Evolutionary conservation across 2,888 invertebrate species (phyloP), one percentile per base, ranked within the genome.

Genomic region (Aethes cnicana): DNA sequence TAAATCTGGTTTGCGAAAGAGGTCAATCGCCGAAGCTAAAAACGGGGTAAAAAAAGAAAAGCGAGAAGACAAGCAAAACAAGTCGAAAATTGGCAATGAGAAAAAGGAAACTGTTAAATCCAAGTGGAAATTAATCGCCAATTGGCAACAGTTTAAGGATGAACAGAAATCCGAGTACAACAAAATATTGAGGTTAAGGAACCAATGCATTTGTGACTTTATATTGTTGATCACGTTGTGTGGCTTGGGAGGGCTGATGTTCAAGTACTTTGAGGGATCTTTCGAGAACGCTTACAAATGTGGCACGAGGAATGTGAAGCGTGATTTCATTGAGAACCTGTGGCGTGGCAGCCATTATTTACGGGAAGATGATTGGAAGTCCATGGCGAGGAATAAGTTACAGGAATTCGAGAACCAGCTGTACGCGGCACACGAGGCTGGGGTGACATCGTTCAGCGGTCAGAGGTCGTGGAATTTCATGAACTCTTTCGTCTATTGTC

Each of bases 351-450:
- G 96, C 77, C 95, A 95, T 74, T 94, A 94, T 69, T 84, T 96
- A 81, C 91, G 94, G 47, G 96, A 96, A 76, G 96, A 97, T 41
- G 96, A 97, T 70, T 97, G 97, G 97, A 96, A 96, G 70, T 94
- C 95, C 7, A 90, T 95, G 86, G 97, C 97, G 0, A 91, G 97
- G 49, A 92, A 92, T 61, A 94, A 94, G 72, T 78, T 98, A 46
- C 92, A 94, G 72, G 94, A 93, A 58, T 97, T 97, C 72, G 98
- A 98, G 77, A 94, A 95, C 57, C 96, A 96, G 71, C 83, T 98
- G 21, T 95, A 96, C 66, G 91, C 91, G 0, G 95, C 97, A 0
- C 95, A 95, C 68, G 96, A 96, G 72, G 94, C 95, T 14, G 97
- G 96, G 0, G 92, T 97, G 54, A 95, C 94, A 16, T 93, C 95